Base-by-base conservation (phyloP, 2,888 invertebrate species). In the Muscina levida region DNA sequence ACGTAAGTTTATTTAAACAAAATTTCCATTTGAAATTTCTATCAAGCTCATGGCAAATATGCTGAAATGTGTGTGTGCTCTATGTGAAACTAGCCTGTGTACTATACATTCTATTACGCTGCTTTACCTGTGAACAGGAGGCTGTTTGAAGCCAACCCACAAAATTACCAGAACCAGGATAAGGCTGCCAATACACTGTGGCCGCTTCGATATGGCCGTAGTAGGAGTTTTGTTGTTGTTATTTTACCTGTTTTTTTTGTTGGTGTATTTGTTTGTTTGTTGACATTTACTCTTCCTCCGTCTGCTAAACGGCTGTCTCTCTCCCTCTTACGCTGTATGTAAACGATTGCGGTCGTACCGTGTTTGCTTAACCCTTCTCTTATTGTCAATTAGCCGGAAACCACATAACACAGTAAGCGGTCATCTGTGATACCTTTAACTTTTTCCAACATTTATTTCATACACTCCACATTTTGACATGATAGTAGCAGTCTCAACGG, bases 381-480 rank as follows among this genome's bases (percentile, higher is more conserved):
- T 72, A 84, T 82, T 86, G 84, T 88, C 88, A 89, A 89, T 89
- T 89, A 88, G 85, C 82, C 82, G 85, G 85, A 79, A 86, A 87
- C 82, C 84, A 80, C 85, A 82, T 68, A 77, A 79, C 81, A 31
- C 31, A 31, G 31, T 31, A 31, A 31, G 31, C 31, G 62, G 62
- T 42, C 39, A 62, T 62, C 62, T 62, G 42, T 62, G 62, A 62
- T 62, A 42, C 62, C 39, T 62, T n/a, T n/a, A n/a, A n/a, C n/a
- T n/a, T n/a, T n/a, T 31, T 31, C 31, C 31, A 31, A 31, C 3
- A 31, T n/a, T 31, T 31, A 31, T 31, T 31, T 31, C 31, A 31
- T 31, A 5, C 31, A 31, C 8, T 31, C 31, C 4, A 31, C 31
- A 3, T 8, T 8, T 31, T 31, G 31, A 31, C 31, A 31, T n/a